Evolutionary conservation across 2,888 invertebrate species (phyloP), one percentile per base, ranked within the genome.

Genomic region (Listrodromus nycthemerus): DNA sequence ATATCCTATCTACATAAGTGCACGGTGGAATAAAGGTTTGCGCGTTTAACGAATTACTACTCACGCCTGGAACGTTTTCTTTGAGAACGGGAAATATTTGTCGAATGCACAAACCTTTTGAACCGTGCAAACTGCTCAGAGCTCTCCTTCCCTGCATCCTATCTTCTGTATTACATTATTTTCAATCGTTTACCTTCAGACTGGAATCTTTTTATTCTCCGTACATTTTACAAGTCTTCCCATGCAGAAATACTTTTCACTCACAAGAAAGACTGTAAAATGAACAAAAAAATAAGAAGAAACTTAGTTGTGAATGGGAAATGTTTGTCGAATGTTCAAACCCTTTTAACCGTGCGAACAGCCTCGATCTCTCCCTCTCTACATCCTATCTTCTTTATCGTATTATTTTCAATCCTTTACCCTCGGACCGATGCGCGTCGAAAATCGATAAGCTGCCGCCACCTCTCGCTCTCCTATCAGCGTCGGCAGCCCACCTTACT

Each of bases 331-430:
- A 55, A 55, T 66, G 82, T 78, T 77, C 78, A 81, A 78, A 58
- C 74, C 78, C 78, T 84, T 81, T 84, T 79, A 70, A 63, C 77
- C 73, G 76, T 52, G 73, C 77, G 65, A 80, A 76, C 80, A 74
- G 78, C 65, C 50, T 63, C 16, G 1, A 71, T 58, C 16, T 75
- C 74, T 69, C 79, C 63, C 76, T 52, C 71, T 45, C 58, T 37
- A 48, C 65, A 76, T 82, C 71, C 71, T 61, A 74, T 77, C 84
- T 80, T 80, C 83, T 84, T 84, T 81, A 84, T 84, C 78, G 74
- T 78, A 84, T 84, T 84, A 84, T 84, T 84, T 84, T 84, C 84
- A 84, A 84, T 81, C 81, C 84, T 84, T 84, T 84, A 80, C 80
- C 76, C 82, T 82, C 82, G 82, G 82, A 86, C 84, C 82, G 77